Percentiles rank a stretch among this genome's conserved stretches.
phyloP scores from a whole-genome alignment of 2,888 invertebrate genomes.

The Pandemis corylana region DNA sequence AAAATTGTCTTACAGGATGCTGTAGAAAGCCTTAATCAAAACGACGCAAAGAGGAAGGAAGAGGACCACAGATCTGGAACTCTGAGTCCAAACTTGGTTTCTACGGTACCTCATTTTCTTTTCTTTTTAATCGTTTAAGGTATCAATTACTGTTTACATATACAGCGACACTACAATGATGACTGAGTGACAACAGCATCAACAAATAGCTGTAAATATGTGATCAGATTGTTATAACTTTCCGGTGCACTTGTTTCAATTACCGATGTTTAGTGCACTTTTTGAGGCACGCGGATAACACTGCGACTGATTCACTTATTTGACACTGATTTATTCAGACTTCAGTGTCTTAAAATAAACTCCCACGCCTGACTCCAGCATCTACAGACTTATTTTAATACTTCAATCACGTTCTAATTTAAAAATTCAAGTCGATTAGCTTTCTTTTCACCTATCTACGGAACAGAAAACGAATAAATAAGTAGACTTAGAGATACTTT shows the following conservation, averaged over 20 bases:
- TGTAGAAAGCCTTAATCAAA: constrained; percentile 69
- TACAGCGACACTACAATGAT: constrained; percentile 3
- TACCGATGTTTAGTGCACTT: background rate
- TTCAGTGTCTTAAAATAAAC: background rate
- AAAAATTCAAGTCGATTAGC: background rate
- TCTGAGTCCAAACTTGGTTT: constrained; percentile 52
- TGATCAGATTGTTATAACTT: constrained; percentile 8
- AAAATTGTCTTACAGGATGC: constrained; percentile 76
- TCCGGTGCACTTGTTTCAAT: constrained; percentile 4
- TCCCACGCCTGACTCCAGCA: background rate
- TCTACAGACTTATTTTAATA: background rate
- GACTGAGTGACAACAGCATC: constrained; percentile 1
- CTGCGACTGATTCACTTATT: background rate
- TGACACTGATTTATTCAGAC: background rate
- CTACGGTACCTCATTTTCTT: constrained; percentile 62
- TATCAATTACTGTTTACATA: constrained; percentile 27
- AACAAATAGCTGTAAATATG: constrained; percentile 16
- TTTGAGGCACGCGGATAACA: background rate
- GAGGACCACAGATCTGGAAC: constrained; percentile 62
- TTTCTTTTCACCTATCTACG: background rate
- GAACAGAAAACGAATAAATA: background rate
- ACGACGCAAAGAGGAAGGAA: constrained; percentile 70
- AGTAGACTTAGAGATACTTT: too few species aligned
- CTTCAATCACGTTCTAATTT: background rate
- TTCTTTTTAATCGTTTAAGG: constrained; percentile 35